Base-by-base conservation (phyloP, 2,888 invertebrate species). In the Platycheirus albimanus region DNA sequence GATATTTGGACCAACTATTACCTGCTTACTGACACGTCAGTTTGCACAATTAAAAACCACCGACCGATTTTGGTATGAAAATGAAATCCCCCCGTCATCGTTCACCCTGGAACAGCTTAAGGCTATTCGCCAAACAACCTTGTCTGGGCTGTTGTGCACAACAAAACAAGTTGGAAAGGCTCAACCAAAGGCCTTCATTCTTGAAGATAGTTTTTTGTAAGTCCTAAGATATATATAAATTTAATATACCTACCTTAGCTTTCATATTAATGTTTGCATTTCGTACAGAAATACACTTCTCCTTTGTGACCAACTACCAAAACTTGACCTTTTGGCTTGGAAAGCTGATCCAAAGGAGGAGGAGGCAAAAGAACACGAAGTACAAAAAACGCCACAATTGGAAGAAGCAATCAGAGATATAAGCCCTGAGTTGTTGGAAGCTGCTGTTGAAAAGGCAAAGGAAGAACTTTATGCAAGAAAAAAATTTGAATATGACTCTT, bases 21-120 rank as follows among this genome's bases (percentile, higher is more conserved):
- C 95, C n/a, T 98, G 98, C 87, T 92, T 98, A 6, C 88, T 98
- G 8, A 95, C 95, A 24, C 90, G 94, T 66, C 98, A 98, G 90
- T 97, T 98, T 89, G 93, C 94, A 41, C 94, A 95, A 85, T 91
- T 97, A 5, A 94, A 97, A 87, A 94, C 95, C 87, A 96, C 97
- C 66, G 98, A 98, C 92, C 92, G 98, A 83, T 98, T 97, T 89
- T 98, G 98, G 97, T 98, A 97, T 88, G 98, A 98, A 90, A 98
- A 98, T 88, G 97, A 98, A 88, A 92, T 97, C 51, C 97, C 97
- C 0, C 97, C 97, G 0, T 96, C 97, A 13, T 95, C 97, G 0
- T 93, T 97, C 83, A 93, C 92, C 0, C 92, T 94, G 76, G 95
- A 94, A 56, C 97, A 97, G 88, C 91, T 98, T 8, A 94, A 94